Percentiles rank a stretch among this genome's conserved stretches.
Conservation (phyloP, 2,888 invertebrate genomes). For the Thereva nobilitata region DNA sequence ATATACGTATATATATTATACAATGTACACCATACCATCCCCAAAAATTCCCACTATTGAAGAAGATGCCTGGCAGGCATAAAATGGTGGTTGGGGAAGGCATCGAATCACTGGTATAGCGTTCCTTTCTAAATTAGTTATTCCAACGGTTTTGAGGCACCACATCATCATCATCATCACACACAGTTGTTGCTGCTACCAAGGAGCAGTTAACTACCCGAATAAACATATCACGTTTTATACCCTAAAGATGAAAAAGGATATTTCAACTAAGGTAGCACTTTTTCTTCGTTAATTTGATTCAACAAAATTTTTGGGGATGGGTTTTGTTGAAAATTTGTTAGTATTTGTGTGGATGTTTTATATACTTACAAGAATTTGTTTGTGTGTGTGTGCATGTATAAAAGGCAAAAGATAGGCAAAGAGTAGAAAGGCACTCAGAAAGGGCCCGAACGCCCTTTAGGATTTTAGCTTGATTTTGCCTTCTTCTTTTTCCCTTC, state of each 20-base stretch:
- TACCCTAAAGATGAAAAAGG: conserved; percentile 31
- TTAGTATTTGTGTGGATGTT: too few relatives aligned
- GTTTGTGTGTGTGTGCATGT: too few relatives aligned
- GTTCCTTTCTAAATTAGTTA: conserved; percentile 29
- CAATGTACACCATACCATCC: too few relatives aligned
- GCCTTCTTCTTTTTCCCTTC: not conserved
- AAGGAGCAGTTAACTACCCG: conserved; percentile 29
- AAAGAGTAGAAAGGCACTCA: conserved; percentile 5
- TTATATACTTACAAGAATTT: too few relatives aligned
- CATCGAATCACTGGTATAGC: conserved; percentile 9
- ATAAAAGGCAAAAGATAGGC: too few relatives aligned
- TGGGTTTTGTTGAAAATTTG: too few relatives aligned
- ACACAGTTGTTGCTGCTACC: conserved; percentile 19
- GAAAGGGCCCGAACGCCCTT: conserved; percentile 1
- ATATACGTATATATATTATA: too few relatives aligned
- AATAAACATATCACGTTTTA: conserved; percentile 35
- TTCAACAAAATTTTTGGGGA: not conserved
- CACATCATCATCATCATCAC: conserved; percentile 22
- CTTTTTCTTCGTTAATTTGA: conserved; percentile 34
- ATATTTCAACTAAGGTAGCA: conserved; percentile 29
- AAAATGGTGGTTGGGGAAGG: too few relatives aligned
- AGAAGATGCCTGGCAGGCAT: too few relatives aligned
- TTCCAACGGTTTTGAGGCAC: conserved; percentile 7
- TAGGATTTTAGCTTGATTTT: conserved; percentile 22
- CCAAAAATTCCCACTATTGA: too few relatives aligned